A percentile compares a stretch with the other conserved stretches of the same genome.
Conservation (phyloP, 2,888 invertebrate species). For the Eulithis testata region DNA sequence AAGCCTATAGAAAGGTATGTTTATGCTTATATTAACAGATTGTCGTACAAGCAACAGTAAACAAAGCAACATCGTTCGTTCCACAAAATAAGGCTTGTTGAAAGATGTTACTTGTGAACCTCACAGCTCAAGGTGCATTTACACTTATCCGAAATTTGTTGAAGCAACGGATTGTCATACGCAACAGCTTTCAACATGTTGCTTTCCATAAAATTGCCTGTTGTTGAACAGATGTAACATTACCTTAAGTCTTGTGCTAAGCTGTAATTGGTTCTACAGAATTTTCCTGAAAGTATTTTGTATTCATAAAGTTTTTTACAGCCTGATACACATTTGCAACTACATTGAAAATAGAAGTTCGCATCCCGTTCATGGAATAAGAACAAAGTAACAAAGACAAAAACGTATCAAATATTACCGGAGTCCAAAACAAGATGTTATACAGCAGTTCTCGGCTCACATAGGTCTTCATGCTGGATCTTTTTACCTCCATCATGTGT, state of each 20-base stretch:
- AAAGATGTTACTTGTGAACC: no score
- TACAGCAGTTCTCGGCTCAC: slow-evolving; percentile 72
- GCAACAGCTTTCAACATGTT: no score
- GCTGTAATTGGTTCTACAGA: slow-evolving; percentile 59
- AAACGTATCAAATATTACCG: slow-evolving; percentile 76
- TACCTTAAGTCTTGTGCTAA: background rate
- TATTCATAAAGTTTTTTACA: slow-evolving; percentile 74
- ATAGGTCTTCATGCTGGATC: slow-evolving; percentile 62
- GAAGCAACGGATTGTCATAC: no score
- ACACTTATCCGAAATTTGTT: no score
- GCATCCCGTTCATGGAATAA: slow-evolving; percentile 64
- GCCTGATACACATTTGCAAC: slow-evolving; percentile 78
- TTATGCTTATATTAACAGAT: no score
- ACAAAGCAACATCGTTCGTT: no score
- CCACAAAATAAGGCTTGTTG: no score
- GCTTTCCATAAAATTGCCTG: no score
- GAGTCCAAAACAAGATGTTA: slow-evolving; percentile 77
- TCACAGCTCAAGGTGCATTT: no score
- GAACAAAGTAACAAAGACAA: slow-evolving; percentile 71
- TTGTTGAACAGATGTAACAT: no score
- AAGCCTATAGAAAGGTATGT: no score
- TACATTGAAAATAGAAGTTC: slow-evolving; percentile 69
- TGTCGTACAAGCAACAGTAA: no score
- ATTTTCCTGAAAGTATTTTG: slow-evolving; percentile 72
- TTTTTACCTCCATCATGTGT: slow-evolving; percentile 65